Base-by-base conservation (phyloP, 2,888 invertebrate genomes). In the Pammene fasciana region DNA sequence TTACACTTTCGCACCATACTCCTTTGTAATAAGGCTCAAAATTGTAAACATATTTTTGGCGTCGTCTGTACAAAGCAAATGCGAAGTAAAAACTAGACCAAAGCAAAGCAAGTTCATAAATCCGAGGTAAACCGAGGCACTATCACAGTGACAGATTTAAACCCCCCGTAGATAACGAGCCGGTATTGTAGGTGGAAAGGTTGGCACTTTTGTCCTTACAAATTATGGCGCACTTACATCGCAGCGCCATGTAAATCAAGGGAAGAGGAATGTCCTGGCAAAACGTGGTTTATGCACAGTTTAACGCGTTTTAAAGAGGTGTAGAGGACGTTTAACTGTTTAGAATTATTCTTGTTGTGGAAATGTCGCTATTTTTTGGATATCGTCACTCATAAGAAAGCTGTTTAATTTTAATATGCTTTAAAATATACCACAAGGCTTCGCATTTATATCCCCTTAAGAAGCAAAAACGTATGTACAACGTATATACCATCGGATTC, bases 161-260 rank as follows among this genome's bases (percentile, higher is more conserved):
- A 65, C 68, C 57, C 48, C 64, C 68, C 57, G 68, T 65, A 68
- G 68, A 68, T 68, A 68, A 68, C 68, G 48, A 62, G 67, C n/a
- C 66, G 60, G 68, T 52, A 68, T 57, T 68, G 64, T 68, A 68
- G 68, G 64, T 57, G 50, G 50, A 68, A 68, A 68, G 68, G 68
- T 68, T 68, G 62, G 68, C 62, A 68, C 68, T 68, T 68, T 68
- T 68, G 68, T 68, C 68, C 64, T 68, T 64, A 68, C 68, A 68
- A 68, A 68, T 68, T 64, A 68, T 68, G 64, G 68, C 52, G 52
- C 68, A 59, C 64, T 64, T 68, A 68, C 64, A 59, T 65, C 43
- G 52, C 57, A 59, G 38, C 52, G 64, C 64, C 18, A 59, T 68
- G 64, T 65, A 68, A 68, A 68, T 68, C 52, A 68, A 64, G 36